These are phyloP conservation scores for Nomada goodeniana DNA, from an alignment of 2,888 invertebrate species.

Conservation along the genomic window DNA sequence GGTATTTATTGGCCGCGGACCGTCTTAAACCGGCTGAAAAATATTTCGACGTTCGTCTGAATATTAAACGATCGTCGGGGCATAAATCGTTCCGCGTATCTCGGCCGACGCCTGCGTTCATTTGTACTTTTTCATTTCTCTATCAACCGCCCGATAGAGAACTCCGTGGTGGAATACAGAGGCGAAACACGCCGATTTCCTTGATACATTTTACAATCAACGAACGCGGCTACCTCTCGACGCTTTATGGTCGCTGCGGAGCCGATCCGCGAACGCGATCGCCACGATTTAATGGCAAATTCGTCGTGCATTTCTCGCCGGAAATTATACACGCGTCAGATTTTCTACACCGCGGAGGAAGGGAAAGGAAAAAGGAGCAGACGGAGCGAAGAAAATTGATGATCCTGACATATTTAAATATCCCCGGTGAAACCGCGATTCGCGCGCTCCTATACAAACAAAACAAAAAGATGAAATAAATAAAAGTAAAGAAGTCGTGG, in stretches of 20 bases:
- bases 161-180: constrained; percentile 30
- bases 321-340: background rate
- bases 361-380: constrained; percentile 9
- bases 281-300: constrained; percentile 20
- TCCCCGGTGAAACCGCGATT: background rate
- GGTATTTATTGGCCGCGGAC: too few relatives aligned
- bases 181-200: constrained; percentile 7
- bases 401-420: constrained; percentile 5
- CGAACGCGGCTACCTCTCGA: constrained; percentile 19
- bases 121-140: constrained; percentile 5
- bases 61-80: constrained; percentile 26
- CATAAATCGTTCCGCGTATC: constrained; percentile 39
- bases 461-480: background rate
- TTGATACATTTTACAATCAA: constrained; percentile 21
- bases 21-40: too few relatives aligned
- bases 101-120: constrained; percentile 10
- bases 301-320: constrained; percentile 7
- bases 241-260: constrained; percentile 29
- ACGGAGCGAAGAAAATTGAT: constrained; percentile 6
- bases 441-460: background rate
- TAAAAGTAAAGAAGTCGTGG: background rate
- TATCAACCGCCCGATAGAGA: constrained; percentile 6
- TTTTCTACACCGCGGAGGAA: background rate
- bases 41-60: background rate
- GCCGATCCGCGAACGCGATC: constrained; percentile 8